phyloP scores from a whole-genome alignment of 2,797 vertebrate genomes.

The Loris lydekkerianus region DNA sequence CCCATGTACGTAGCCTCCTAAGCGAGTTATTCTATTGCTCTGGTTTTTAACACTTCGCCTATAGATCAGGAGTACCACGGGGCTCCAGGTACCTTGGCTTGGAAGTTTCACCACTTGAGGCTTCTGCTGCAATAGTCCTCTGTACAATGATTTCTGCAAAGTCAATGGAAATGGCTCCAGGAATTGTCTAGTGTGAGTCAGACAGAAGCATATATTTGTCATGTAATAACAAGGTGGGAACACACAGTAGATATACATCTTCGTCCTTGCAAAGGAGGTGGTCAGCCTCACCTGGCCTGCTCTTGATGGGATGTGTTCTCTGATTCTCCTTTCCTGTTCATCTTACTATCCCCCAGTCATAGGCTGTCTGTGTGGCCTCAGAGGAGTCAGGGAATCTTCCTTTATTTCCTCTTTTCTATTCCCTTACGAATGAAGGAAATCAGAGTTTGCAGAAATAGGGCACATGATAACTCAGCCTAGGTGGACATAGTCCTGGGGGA shows the following conservation, averaged over 20 bases:
- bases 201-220: neutral
- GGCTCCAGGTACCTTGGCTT: accelerated
- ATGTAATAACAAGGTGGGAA: neutral
- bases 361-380: neutral
- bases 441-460: neutral
- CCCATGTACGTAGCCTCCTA: no score
- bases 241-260: no score
- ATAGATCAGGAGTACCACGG: neutral
- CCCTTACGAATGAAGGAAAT: neutral
- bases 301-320: neutral
- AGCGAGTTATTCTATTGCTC: neutral
- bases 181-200: neutral
- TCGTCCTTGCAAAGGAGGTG: neutral
- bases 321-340: neutral
- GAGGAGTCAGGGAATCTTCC: neutral
- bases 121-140: neutral
- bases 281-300: neutral
- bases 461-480: neutral
- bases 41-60: neutral
- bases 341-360: neutral
- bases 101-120: no score
- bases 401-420: neutral
- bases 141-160: neutral
- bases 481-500: neutral
- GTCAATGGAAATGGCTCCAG: neutral